Evolutionary conservation across 2,888 invertebrate species (phyloP), one percentile per base, ranked within the genome.

Genomic region (Callinectes sapidus): DNA sequence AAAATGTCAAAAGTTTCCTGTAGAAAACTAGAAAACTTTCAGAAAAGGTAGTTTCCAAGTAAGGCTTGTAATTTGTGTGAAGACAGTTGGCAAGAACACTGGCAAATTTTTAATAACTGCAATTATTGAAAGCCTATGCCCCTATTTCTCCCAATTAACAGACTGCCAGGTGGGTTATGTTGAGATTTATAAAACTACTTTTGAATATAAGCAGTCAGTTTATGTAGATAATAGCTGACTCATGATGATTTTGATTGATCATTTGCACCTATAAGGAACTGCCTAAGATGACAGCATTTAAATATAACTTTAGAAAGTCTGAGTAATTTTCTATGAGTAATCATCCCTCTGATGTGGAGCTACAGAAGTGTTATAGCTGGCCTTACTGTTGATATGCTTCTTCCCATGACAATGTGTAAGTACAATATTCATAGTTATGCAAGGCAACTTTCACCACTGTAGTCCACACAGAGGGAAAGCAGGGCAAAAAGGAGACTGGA

Each of bases 51-150:
- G 35, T 77, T 42, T 71, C 87, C 66, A 88, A 87, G 66, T 89
- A 89, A 81, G 54, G 71, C 88, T 91, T 77, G 42, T 77, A 48
- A 89, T 55, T 55, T 91, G 89, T 89, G 90, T 91, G 35, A 91
- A 86, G 61, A 91, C 61, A 87, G 81, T 81, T 28, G 91, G 91
- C 91, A 91, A 91, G 91, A 91, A 91, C 39, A 91, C 28, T 89
- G 91, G 91, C 91, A 91, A 89, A 87, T 35, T 28, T 48, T 35
- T 89, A 89, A 77, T 71, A 77, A 77, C 39, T 48, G 28, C 42
- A 35, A 71, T 89, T 28, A n/a, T 39, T 89, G 48, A 89, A 89
- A 23, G 66, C 39, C 61, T 28, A 89, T 42, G 77, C 55, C 77
- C 42, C 89, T 35, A 81, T 32, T 71, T 35, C 18, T 18, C 81